Conservation (phyloP, 2,888 invertebrate species). For the Leptopilina syphax region DNA sequence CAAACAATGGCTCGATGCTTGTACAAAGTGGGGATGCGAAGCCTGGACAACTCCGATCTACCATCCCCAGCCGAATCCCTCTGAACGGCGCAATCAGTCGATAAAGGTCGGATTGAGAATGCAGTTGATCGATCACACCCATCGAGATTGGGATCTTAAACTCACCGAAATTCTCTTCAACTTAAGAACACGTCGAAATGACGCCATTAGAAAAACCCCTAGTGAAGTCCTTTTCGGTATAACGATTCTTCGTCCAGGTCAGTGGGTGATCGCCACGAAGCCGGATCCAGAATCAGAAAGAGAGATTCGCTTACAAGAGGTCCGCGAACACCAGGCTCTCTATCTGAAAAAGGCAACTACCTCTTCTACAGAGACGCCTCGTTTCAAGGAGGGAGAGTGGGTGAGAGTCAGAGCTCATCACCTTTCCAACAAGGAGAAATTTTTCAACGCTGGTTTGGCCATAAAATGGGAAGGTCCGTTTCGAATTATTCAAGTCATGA, state of each 20-base stretch:
- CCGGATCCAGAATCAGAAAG: no score
- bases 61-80: conserved; percentile 51
- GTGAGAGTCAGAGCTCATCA: not conserved
- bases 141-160: not conserved
- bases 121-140: no score
- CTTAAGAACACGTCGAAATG: not conserved
- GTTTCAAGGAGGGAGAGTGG: not conserved
- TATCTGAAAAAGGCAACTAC: no score
- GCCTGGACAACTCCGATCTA: conserved; percentile 51
- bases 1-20: not conserved
- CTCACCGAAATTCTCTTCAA: not conserved
- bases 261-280: no score
- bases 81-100: conserved; percentile 49
- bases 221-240: not conserved
- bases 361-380: no score
- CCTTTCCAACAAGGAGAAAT: not conserved
- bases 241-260: not conserved
- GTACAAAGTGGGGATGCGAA: conserved; percentile 40
- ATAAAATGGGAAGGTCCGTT: not conserved
- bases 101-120: no score
- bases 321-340: no score
- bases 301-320: no score
- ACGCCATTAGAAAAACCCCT: not conserved
- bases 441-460: not conserved
- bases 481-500: no score